Conservation (phyloP, 2,888 invertebrate species). For the Dexiosoma caninum region DNA sequence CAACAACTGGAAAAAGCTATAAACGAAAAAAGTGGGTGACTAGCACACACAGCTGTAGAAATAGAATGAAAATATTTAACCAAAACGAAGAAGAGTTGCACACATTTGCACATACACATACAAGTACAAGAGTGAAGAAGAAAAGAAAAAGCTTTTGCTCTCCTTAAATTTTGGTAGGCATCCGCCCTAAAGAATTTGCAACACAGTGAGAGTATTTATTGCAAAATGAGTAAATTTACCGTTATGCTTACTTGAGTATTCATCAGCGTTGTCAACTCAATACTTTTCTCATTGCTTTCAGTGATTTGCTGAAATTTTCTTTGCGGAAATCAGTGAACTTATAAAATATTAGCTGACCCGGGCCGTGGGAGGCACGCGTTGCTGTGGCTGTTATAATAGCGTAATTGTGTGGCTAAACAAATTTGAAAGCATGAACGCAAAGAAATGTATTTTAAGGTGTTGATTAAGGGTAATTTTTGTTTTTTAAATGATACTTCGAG, state of each 20-base stretch:
- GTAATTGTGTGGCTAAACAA: too few relatives aligned
- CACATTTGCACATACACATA: background rate
- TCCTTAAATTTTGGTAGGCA: constrained; percentile 29
- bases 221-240: constrained; percentile 43
- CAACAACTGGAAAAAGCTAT: background rate
- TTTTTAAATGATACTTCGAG: too few relatives aligned
- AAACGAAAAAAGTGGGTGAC: constrained; percentile 46
- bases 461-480: too few relatives aligned
- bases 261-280: too few relatives aligned
- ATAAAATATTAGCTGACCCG: too few relatives aligned
- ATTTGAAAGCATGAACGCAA: too few relatives aligned
- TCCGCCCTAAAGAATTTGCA: constrained; percentile 59
- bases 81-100: background rate
- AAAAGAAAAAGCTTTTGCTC: constrained; percentile 1
- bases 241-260: constrained; percentile 27
- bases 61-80: background rate
- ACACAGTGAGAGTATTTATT: background rate
- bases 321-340: too few relatives aligned
- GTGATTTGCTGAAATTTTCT: too few relatives aligned
- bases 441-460: too few relatives aligned
- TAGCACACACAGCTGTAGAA: constrained; percentile 39
- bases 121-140: background rate
- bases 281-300: too few relatives aligned
- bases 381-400: too few relatives aligned
- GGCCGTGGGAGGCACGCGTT: too few relatives aligned